phyloP scores from a whole-genome alignment of 2,888 invertebrate species.

The Gonocerus acuteangulatus region DNA sequence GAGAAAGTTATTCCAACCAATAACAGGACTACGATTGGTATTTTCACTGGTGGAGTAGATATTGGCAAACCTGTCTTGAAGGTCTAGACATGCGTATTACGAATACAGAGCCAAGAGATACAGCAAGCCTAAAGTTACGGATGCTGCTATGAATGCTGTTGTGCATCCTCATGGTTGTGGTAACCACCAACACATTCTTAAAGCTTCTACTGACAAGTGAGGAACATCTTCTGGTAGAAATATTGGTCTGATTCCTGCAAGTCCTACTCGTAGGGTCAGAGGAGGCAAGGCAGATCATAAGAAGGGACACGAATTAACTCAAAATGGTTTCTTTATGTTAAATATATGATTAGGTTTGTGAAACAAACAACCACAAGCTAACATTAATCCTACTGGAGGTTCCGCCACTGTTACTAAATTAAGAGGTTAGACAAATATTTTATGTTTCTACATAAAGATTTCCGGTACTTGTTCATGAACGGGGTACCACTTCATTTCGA shows the following conservation, averaged over 20 bases:
- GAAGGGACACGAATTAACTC: slow-evolving; percentile 65
- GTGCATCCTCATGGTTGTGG: slow-evolving; percentile 99
- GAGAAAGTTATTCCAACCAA: slow-evolving; percentile 98
- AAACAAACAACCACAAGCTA: no score
- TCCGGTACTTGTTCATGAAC: no score
- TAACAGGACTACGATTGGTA: slow-evolving; percentile 99
- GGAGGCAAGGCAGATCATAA: slow-evolving; percentile 85
- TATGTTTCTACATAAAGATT: no score
- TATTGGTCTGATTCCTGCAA: slow-evolving; percentile 99
- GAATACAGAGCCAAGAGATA: slow-evolving; percentile 99
- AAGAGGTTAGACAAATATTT: no score
- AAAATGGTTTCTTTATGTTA: slow-evolving; percentile 12
- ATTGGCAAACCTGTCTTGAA: slow-evolving; percentile 99
- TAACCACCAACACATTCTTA: slow-evolving; percentile 99
- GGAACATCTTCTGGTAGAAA: slow-evolving; percentile 99
- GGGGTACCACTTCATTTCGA: no score
- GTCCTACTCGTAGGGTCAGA: slow-evolving; percentile 98
- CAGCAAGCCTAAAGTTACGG: slow-evolving; percentile 99
- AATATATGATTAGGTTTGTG: no score
- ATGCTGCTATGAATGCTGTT: slow-evolving; percentile 99
- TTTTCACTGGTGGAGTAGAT: slow-evolving; percentile 98
- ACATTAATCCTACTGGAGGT: no score
- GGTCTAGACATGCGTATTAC: slow-evolving; percentile 97
- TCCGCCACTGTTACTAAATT: no score
- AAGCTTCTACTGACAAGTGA: slow-evolving; percentile 97